These are phyloP conservation scores for Halichondria panicea DNA, from an alignment of 37 sponge, comb jelly and placozoan species.

Conservation along the genomic window DNA sequence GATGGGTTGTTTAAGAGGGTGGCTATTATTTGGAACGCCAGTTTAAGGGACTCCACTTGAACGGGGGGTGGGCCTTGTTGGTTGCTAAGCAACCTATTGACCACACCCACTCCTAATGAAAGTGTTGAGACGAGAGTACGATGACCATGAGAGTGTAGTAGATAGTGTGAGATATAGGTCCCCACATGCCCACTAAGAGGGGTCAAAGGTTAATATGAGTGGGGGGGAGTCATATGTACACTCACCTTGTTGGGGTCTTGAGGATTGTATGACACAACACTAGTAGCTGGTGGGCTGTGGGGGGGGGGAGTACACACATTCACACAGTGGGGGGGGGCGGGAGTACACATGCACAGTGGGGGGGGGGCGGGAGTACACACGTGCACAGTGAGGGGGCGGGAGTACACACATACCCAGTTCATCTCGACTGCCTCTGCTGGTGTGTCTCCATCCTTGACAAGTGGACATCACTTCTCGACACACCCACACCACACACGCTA, in stretches of 20 bases:
- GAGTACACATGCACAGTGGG: too few relatives aligned
- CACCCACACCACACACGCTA: slow-evolving; percentile 59
- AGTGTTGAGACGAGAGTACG: slow-evolving; percentile 43
- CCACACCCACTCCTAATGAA: slow-evolving; percentile 41
- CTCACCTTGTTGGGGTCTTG: too few relatives aligned
- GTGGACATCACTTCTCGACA: slow-evolving; percentile 57
- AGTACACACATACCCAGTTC: slow-evolving; percentile 47
- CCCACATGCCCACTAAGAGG: slow-evolving; percentile 7
- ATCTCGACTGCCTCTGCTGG: slow-evolving; percentile 13
- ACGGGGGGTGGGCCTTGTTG: not conserved
- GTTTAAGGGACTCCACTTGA: slow-evolving; percentile 44
- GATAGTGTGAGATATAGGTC: slow-evolving; percentile 24
- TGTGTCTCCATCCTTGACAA: slow-evolving; percentile 73
- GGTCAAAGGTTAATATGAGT: too few relatives aligned
- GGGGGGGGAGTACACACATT: too few relatives aligned
- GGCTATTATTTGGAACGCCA: slow-evolving; percentile 45
- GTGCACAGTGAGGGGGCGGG: too few relatives aligned
- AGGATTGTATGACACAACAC: slow-evolving; percentile 40
- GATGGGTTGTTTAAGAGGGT: slow-evolving; percentile 19
- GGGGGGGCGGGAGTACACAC: not conserved
- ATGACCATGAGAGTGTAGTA: slow-evolving; percentile 40
- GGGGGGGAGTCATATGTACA: too few relatives aligned
- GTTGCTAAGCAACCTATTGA: slow-evolving; percentile 27
- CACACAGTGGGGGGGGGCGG: too few relatives aligned
- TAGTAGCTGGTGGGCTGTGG: slow-evolving; percentile 34